phyloP scores from a whole-genome alignment of 2,113 vertebrate genomes.

The Panthera tigris region DNA sequence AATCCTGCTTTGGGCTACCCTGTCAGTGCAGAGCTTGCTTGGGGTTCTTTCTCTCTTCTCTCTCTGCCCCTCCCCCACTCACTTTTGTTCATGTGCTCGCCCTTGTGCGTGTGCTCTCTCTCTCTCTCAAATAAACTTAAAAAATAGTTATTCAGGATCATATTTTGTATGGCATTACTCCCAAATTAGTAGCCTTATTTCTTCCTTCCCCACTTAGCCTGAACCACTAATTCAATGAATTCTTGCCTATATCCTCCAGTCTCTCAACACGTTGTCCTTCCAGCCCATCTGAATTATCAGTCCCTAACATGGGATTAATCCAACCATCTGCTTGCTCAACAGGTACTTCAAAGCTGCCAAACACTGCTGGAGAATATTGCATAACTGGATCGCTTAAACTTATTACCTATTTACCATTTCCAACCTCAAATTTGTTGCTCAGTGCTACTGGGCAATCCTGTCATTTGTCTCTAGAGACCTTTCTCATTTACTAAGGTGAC shows the following conservation, averaged over 20 bases:
- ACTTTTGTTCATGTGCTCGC: no score
- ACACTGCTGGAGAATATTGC: neutral
- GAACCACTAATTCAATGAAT: neutral
- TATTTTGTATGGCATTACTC: neutral
- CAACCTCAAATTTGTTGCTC: neutral
- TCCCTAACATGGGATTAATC: neutral
- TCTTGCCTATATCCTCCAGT: neutral
- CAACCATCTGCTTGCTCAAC: slow-evolving; percentile 41
- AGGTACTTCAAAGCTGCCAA: slow-evolving; percentile 18
- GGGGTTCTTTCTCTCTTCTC: no score
- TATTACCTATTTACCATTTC: neutral
- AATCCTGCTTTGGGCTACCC: no score
- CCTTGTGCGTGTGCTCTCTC: no score
- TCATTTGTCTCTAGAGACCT: neutral
- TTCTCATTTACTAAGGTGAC: neutral
- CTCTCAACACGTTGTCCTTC: neutral
- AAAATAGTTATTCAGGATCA: neutral
- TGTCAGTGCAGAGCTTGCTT: no score
- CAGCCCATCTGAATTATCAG: neutral
- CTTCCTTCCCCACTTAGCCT: neutral
- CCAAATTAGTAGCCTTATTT: neutral
- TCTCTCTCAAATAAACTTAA: no score
- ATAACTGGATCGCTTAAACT: neutral
- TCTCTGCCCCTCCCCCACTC: no score
- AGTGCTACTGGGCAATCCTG: neutral